Base-by-base conservation (phyloP, 2,797 vertebrate species). In the Molossus molossus region DNA sequence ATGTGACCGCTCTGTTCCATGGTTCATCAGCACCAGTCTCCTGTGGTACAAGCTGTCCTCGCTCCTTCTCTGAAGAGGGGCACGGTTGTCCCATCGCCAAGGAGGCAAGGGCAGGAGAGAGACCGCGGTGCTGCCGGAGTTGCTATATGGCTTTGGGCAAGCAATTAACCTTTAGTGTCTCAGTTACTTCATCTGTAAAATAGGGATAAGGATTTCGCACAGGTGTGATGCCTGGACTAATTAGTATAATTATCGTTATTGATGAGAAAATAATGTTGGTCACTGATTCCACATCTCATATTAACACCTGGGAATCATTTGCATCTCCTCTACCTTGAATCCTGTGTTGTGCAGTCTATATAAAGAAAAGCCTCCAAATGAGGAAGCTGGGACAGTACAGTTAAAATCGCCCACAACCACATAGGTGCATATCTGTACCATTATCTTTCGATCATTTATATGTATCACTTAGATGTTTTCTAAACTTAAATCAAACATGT, bases 131-230 rank as follows among this genome's bases (percentile, higher is more conserved):
- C 40, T 82, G n/a, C 55, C 4, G 0, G 23, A 93, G 55, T 37
- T 92, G 83, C 84, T 65, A 12, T 40, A 64, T 89, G 91, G 94
- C 95, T 97, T 82, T 62, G 85, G 91, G 91, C 87, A 50, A 97
- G 95, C 96, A 97, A 95, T 97, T 96, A 96, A 96, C 96, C 94
- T 97, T 93, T 87, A 23, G 62, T 92, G 87, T 96, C 97, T 97
- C 96, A 94, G 94, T 96, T 88, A 96, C 90, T 94, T 97, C 96
- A 91, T 97, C 97, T 97, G 95, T 96, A 96, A 96, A 96, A 97
- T 94, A 97, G 97, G 97, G 60, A 96, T 75, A 95, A 86, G 77
- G 77, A 64, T 89, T 96, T 96, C 72, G 75, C 96, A 96, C 90
- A 97, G 96, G 96, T 98, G 95, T 77, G 70, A 92, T 79, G 89